Evolutionary conservation across 2,888 invertebrate genomes (phyloP), one percentile per base, ranked within the genome.

Genomic region (Hartigia nigra): DNA sequence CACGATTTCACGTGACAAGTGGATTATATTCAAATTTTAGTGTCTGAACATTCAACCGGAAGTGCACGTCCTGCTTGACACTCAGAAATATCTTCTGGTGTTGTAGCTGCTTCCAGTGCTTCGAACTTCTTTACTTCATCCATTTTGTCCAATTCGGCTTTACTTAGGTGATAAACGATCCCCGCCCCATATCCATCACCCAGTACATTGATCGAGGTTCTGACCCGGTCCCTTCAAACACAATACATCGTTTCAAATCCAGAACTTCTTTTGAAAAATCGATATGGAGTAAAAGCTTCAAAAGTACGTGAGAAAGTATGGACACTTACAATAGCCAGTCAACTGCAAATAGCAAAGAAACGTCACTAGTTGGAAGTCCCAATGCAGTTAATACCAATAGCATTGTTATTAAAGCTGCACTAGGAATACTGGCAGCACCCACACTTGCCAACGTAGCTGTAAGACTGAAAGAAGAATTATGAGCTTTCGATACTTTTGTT

Each of bases 131-230:
- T 85, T 12, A 87, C 87, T 31, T 84, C 86, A 76, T 91, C 91
- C 87, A 90, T 88, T 79, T 87, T 86, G 3, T 92, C 91, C 75
- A 95, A 87, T 84, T 95, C 95, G 12, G 92, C 91, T 87, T 92
- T 92, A 85, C 94, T 94, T 81, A 95, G 89, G 86, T 95, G 94
- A 86, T 94, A 93, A 34, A 96, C 96, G 82, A 96, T 95, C 1
- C 95, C 96, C 12, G 96, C 95, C 5, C 96, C 96, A 82, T 95
- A 93, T 11, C 95, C 94, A 90, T 96, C 96, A 35, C 96, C 96
- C 86, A 95, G 92, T 23, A 96, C 96, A 88, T 96, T 96, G 80
- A 96, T 90, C 89, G 94, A 92, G 88, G 95, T 92, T 92, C 94
- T 91, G 82, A 94, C 92, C 74, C 94, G 92, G 86, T 94, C 94